Conservation (phyloP, 2,113 vertebrate species). For the Oreochromis aureus region DNA sequence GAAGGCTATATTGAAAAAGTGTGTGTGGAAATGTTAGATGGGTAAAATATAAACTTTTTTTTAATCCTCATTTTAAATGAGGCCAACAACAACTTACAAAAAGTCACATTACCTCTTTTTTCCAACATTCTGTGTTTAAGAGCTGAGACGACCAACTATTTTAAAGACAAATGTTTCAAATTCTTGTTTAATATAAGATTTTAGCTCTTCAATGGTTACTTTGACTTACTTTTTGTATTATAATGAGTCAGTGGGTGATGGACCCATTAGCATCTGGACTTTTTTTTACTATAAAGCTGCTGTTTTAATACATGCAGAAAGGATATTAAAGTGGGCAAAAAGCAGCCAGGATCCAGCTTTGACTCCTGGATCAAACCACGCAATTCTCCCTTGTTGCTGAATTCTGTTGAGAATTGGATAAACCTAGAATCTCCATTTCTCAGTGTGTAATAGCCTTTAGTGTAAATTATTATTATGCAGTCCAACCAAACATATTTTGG, state of each 20-base stretch:
- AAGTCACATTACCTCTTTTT: neutral
- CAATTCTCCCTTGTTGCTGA: neutral
- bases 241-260: neutral
- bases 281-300: neutral
- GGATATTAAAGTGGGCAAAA: neutral
- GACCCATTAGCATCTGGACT: neutral
- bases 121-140: neutral
- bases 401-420: neutral
- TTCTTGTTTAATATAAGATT: neutral
- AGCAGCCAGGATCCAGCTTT: neutral
- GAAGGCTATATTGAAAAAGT: neutral
- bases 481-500: neutral
- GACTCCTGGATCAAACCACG: rapidly evolving
- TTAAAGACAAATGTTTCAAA: neutral
- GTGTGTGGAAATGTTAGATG: neutral
- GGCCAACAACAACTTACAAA: neutral
- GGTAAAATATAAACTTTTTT: neutral
- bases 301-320: neutral
- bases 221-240: neutral
- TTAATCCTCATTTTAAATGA: neutral
- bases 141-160: neutral
- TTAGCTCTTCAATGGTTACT: rapidly evolving
- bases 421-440: neutral
- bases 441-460: neutral
- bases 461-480: rapidly evolving